phyloP scores from a whole-genome alignment of 2,113 vertebrate genomes.

The Carlito syrichta region DNA sequence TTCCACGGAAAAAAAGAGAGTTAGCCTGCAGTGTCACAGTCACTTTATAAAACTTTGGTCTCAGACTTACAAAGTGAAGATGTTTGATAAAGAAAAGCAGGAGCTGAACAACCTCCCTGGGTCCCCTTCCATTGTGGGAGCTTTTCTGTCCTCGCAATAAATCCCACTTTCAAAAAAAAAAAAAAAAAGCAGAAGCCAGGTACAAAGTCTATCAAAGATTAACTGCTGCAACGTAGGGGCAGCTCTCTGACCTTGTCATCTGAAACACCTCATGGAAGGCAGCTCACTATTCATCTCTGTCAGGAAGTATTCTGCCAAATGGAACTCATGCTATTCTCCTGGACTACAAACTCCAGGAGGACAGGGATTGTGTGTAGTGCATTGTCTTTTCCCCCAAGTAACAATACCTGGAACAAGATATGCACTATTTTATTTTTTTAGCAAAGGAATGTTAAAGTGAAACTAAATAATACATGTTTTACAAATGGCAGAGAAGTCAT shows the following conservation, averaged over 20 bases:
- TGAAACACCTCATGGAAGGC: not conserved
- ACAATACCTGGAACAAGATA: not conserved
- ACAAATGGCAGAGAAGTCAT: not conserved
- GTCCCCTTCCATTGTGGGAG: no score
- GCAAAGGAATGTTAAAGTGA: not conserved
- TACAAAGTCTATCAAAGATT: not conserved
- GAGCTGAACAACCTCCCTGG: no score
- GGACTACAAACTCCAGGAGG: not conserved
- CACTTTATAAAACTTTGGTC: not conserved
- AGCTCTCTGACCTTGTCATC: not conserved
- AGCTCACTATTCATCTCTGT: not conserved
- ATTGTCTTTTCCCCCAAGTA: not conserved
- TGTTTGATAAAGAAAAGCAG: not conserved
- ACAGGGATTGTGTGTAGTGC: rapidly evolving
- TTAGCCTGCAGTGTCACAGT: not conserved
- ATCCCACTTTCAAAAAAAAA: no score
- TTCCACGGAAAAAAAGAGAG: not conserved
- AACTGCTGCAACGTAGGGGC: not conserved
- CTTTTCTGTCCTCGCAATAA: no score
- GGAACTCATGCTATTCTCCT: rapidly evolving
- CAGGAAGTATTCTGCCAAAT: not conserved
- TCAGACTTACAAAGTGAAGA: not conserved
- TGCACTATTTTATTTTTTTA: not conserved
- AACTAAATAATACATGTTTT: not conserved
- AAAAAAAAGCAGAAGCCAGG: no score